A percentile compares a stretch with the other conserved stretches of the same genome.
Evolutionary conservation across 2,888 invertebrate genomes (phyloP).

Genomic region (Drosophila longiperda): DNA sequence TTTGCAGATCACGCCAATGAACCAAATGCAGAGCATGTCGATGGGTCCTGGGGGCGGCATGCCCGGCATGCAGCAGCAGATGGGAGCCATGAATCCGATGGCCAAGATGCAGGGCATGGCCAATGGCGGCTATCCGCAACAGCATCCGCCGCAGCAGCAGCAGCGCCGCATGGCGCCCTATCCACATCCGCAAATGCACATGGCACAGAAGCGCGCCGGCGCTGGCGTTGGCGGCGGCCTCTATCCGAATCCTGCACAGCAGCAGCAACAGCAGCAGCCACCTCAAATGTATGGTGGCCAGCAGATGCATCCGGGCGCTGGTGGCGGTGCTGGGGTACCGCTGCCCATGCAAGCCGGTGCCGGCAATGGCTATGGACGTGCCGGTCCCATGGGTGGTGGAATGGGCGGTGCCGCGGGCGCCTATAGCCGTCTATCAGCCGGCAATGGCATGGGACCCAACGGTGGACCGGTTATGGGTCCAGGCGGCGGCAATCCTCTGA

Average conservation of each 20-base stretch:
- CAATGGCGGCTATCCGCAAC: constrained; percentile 87
- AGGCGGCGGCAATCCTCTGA: constrained; percentile 83
- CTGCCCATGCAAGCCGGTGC: constrained; percentile 84
- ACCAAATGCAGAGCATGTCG: constrained; percentile 90
- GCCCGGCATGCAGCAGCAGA: constrained; percentile 85
- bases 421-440: constrained; percentile 69
- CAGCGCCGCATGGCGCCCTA: constrained; percentile 92
- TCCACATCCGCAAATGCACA: constrained; percentile 93
- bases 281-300: constrained; percentile 83
- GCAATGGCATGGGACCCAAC: constrained; percentile 70
- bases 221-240: constrained; percentile 72
- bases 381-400: constrained; percentile 75
- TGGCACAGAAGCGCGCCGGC: constrained; percentile 89
- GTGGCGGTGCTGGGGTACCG: constrained; percentile 83
- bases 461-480: constrained; percentile 82
- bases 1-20: constrained; percentile 89
- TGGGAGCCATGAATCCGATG: constrained; percentile 88
- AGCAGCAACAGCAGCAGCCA: constrained; percentile 70
- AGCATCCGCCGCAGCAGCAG: constrained; percentile 76
- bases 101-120: constrained; percentile 87
- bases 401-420: constrained; percentile 62
- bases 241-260: constrained; percentile 86
- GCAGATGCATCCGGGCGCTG: constrained; percentile 81
- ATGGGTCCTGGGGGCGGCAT: constrained; percentile 86
- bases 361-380: constrained; percentile 84